Base-by-base conservation (phyloP, 2,888 invertebrate genomes). In the Himalopsyche anomala region DNA sequence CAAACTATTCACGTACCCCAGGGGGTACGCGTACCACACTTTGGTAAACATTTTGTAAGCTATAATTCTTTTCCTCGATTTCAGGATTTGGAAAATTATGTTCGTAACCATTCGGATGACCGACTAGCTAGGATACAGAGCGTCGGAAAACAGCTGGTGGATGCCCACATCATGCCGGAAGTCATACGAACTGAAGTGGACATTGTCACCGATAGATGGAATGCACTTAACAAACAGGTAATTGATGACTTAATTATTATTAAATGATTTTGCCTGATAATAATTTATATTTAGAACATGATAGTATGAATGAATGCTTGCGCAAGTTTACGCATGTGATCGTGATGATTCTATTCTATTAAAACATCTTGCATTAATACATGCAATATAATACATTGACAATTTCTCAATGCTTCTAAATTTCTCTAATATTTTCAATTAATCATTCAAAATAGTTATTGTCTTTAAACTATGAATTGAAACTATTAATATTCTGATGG, bases 71-170 rank as follows among this genome's bases (percentile, higher is more conserved):
- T 11, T 19, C 9, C 6, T 51, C 19, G 40, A 54, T 89, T 90
- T 17, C 89, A 97, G 97, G 97, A 97, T 91, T 92, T 98, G 89
- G 98, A 98, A 92, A 96, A 96, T 91, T 96, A 96, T 90, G 91
- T 97, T 86, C 94, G 95, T 85, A 95, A 95, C 90, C 96, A 96
- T 91, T 95, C 96, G 80, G 95, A 95, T 89, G 95, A 95, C 89
- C 95, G 96, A 85, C 92, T 96, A 89, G 94, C 95, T 80, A 95
- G 95, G 90, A 95, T 97, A 89, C 95, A 96, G 91, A 96, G 95
- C 90, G 94, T 97, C 89, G 96, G 96, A 38, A 94, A 94, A 86
- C 95, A 95, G 91, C 93, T 98, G 86, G 94, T 95, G 85, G 95
- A 95, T 89, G 95, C 96, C 89, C 95, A 95, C 91, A 96, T 97